Percentiles rank a stretch among this genome's conserved stretches.
phyloP scores from a whole-genome alignment of 1,140 invertebrate genomes.

The Gryon sp. region DNA sequence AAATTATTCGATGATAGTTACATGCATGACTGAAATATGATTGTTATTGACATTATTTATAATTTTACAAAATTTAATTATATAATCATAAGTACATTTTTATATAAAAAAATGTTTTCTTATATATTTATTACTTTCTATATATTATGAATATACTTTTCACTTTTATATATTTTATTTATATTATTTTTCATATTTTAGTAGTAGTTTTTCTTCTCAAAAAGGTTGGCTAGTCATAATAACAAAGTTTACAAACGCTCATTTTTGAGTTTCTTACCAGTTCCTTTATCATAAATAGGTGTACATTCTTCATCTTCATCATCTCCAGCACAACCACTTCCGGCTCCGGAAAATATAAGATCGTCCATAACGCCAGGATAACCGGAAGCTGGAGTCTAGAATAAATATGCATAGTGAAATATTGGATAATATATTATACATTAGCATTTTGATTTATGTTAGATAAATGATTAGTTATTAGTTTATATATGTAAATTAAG shows the following conservation, averaged over 20 bases:
- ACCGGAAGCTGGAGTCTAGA: constrained; percentile 89
- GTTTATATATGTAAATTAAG: too few relatives aligned
- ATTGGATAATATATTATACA: neutral
- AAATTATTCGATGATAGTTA: too few relatives aligned
- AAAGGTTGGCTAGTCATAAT: constrained; percentile 45
- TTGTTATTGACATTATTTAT: too few relatives aligned
- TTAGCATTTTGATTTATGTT: too few relatives aligned
- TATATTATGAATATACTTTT: constrained; percentile 2
- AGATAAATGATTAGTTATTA: too few relatives aligned
- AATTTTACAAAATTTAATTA: too few relatives aligned
- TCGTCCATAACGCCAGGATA: constrained; percentile 90
- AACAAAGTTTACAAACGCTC: constrained; percentile 59
- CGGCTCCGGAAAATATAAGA: constrained; percentile 92
- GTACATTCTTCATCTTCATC: constrained; percentile 93
- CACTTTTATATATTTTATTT: too few relatives aligned
- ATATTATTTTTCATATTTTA: too few relatives aligned
- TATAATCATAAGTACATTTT: too few relatives aligned
- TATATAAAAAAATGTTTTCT: too few relatives aligned
- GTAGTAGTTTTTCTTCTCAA: constrained; percentile 9
- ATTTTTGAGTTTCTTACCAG: constrained; percentile 79
- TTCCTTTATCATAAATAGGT: constrained; percentile 88
- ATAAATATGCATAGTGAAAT: neutral
- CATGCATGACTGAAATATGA: too few relatives aligned
- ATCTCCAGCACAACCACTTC: constrained; percentile 91
- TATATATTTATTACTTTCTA: constrained; percentile 18